Percentiles rank a stretch among this genome's conserved stretches.
phyloP scores from a whole-genome alignment of 2,888 invertebrate species.

The Sesamia inferens region DNA sequence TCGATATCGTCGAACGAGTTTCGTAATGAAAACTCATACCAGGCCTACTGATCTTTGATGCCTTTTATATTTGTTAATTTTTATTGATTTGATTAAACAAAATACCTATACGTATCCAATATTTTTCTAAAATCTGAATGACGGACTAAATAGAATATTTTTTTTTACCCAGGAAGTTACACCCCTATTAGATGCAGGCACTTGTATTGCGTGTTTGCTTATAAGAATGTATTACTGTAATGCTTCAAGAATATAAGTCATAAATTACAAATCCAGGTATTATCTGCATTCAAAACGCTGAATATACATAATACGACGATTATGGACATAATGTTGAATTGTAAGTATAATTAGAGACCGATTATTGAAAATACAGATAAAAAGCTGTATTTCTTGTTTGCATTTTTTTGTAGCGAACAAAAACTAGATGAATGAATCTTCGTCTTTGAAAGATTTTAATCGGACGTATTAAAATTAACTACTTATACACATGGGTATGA shows the following conservation, averaged over 20 bases:
- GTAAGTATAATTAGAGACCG: constrained; percentile 37
- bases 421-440: constrained; percentile 49
- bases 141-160: too few species aligned
- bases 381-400: constrained; percentile 31
- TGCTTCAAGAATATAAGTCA: neutral
- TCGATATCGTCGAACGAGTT: too few species aligned
- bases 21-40: too few species aligned
- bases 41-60: too few species aligned
- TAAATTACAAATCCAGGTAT: constrained; percentile 7
- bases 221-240: neutral
- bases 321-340: constrained; percentile 12
- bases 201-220: too few species aligned
- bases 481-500: neutral
- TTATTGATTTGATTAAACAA: too few species aligned
- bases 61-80: too few species aligned
- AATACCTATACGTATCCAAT: too few species aligned
- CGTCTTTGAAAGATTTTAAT: constrained; percentile 32
- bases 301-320: constrained; percentile 8
- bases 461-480: constrained; percentile 8
- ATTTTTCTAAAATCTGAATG: too few species aligned
- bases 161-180: too few species aligned
- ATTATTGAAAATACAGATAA: constrained; percentile 29
- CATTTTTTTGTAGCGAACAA: constrained; percentile 33
- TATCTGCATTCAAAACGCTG: constrained; percentile 1
- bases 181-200: too few species aligned